Evolutionary conservation across 1,140 invertebrate species (phyloP).

Genomic region (Achatina immaculata): DNA sequence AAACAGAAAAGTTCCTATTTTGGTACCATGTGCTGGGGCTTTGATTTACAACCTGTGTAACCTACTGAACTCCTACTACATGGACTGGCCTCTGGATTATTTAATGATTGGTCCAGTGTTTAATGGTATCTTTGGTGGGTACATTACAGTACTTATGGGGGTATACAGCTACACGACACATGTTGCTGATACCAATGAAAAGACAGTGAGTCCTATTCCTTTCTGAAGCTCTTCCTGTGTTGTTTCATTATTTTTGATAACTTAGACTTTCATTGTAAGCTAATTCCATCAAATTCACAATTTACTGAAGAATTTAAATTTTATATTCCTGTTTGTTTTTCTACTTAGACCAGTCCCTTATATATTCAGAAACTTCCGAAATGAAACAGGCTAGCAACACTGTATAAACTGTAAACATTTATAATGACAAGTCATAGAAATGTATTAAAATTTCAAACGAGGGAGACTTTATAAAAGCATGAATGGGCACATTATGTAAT

Average conservation of each 20-base stretch:
- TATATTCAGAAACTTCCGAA: too few relatives aligned
- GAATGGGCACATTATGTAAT: too few relatives aligned
- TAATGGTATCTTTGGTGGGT: conserved; percentile 81
- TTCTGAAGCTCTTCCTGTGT: not conserved
- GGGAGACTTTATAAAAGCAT: too few relatives aligned
- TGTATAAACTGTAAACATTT: too few relatives aligned
- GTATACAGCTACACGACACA: conserved; percentile 91
- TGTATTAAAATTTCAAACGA: too few relatives aligned
- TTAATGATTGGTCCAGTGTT: conserved; percentile 69
- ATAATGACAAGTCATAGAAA: too few relatives aligned
- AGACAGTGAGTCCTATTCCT: conserved; percentile 74
- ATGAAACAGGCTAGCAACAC: too few relatives aligned
- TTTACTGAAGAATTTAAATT: too few relatives aligned
- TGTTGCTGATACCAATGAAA: conserved; percentile 82
- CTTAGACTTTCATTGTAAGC: too few relatives aligned
- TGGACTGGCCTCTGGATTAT: conserved; percentile 55
- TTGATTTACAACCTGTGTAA: conserved; percentile 82
- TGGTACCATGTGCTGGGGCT: conserved; percentile 85
- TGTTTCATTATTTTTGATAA: not conserved
- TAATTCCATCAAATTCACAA: too few relatives aligned
- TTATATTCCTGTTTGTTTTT: too few relatives aligned
- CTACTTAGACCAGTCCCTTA: too few relatives aligned
- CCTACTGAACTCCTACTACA: conserved; percentile 79
- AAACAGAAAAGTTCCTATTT: conserved; percentile 85
- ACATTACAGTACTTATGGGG: conserved; percentile 90